Percentiles rank a stretch among this genome's conserved stretches.
phyloP scores from a whole-genome alignment of 1,140 invertebrate species.

The Apis mellifera region Amel_HAv3.1 CM009935.2:8043001-8043500 shows the following conservation, averaged over 20 bases:
- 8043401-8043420: too few species aligned
- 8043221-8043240: background rate
- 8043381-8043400: too few species aligned
- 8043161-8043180: slow-evolving; percentile 1
- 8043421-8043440: too few species aligned
- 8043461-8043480: too few species aligned
- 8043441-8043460: too few species aligned
- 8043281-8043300: too few species aligned
- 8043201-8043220: background rate
- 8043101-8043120: background rate
- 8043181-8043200: background rate
- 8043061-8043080: slow-evolving; percentile 11
- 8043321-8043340: too few species aligned
- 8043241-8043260: background rate
- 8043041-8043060: slow-evolving; percentile 46
- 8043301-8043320: too few species aligned
- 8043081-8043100: background rate
- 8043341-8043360: too few species aligned
- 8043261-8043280: too few species aligned
- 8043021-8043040: slow-evolving; percentile 42
- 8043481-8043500: too few species aligned
- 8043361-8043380: too few species aligned
- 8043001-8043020: slow-evolving; percentile 51
- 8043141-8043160: background rate
- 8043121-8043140: background rate